phyloP scores from a whole-genome alignment of 2,797 vertebrate genomes.

The Telmatherina bonti region DNA sequence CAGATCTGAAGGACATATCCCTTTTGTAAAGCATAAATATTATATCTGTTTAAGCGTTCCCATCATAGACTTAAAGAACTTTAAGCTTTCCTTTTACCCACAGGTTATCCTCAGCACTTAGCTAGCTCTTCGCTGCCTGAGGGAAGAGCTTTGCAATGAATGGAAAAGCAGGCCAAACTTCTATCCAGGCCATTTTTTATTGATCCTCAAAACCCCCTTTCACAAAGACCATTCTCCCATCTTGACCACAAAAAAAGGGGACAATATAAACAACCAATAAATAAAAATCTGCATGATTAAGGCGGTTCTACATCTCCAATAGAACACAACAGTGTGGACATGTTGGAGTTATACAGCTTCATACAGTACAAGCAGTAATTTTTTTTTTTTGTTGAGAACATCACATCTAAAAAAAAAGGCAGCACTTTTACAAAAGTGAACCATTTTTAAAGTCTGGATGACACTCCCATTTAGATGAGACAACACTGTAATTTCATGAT shows the following conservation, averaged over 20 bases:
- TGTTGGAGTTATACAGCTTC: constrained; percentile 79
- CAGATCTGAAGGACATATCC: constrained; percentile 1
- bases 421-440: constrained; percentile 72
- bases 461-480: constrained; percentile 60
- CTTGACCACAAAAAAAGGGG: constrained; percentile 75
- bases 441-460: constrained; percentile 63
- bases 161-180: constrained; percentile 81
- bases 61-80: constrained; percentile 15
- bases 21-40: constrained; percentile 45
- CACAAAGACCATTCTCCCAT: constrained; percentile 72
- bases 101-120: constrained; percentile 63
- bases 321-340: constrained; percentile 82
- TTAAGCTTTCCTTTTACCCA: constrained; percentile 37
- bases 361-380: constrained; percentile 81
- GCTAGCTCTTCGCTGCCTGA: constrained; percentile 40
- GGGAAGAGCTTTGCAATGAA: constrained; percentile 70
- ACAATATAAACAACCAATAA: constrained; percentile 82
- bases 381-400: constrained; percentile 52
- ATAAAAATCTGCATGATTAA: constrained; percentile 85
- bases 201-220: constrained; percentile 80
- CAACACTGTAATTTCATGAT: constrained; percentile 46
- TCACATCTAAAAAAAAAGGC: constrained; percentile 69
- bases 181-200: constrained; percentile 85
- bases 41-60: constrained; percentile 43
- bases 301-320: constrained; percentile 85